Conservation (phyloP, 2,888 invertebrate species). For the Clostera curtula region DNA sequence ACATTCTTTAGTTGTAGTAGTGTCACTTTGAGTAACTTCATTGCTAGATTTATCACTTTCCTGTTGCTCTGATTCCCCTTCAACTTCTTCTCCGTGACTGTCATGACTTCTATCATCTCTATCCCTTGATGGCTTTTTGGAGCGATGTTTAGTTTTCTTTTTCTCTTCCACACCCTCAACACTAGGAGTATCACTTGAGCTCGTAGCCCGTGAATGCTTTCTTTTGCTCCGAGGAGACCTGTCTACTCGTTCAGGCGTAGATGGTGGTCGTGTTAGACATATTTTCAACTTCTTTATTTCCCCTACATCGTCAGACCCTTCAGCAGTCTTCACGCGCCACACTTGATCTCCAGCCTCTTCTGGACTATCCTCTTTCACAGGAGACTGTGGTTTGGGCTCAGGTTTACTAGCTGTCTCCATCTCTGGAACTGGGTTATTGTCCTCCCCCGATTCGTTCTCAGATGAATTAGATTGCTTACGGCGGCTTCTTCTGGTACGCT, state of each 20-base stretch:
- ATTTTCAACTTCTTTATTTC: slow-evolving; percentile 79
- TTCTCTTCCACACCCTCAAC: slow-evolving; percentile 61
- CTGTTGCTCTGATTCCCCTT: slow-evolving; percentile 22
- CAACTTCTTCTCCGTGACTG: slow-evolving; percentile 44
- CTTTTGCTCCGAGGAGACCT: slow-evolving; percentile 68
- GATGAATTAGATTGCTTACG: slow-evolving; percentile 73
- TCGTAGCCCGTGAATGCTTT: slow-evolving; percentile 66
- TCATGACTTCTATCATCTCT: slow-evolving; percentile 54
- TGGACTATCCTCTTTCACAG: slow-evolving; percentile 44
- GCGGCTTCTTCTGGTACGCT: slow-evolving; percentile 70
- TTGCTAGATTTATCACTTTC: slow-evolving; percentile 22
- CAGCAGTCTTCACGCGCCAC: slow-evolving; percentile 72
- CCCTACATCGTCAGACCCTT: slow-evolving; percentile 61
- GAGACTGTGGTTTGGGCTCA: slow-evolving; percentile 38
- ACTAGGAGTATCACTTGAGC: slow-evolving; percentile 65
- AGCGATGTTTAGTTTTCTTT: slow-evolving; percentile 54
- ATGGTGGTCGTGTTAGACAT: slow-evolving; percentile 75
- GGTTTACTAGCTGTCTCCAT: slow-evolving; percentile 29
- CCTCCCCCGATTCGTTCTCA: slow-evolving; percentile 66
- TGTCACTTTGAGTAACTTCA: slow-evolving; percentile 39
- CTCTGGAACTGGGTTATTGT: slow-evolving; percentile 38
- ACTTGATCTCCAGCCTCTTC: slow-evolving; percentile 62
- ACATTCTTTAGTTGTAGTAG: slow-evolving; percentile 14
- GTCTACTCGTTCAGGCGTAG: slow-evolving; percentile 68
- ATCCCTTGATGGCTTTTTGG: slow-evolving; percentile 44